Base-by-base conservation (phyloP, 2,888 invertebrate species). In the Odontothrips loti region DNA sequence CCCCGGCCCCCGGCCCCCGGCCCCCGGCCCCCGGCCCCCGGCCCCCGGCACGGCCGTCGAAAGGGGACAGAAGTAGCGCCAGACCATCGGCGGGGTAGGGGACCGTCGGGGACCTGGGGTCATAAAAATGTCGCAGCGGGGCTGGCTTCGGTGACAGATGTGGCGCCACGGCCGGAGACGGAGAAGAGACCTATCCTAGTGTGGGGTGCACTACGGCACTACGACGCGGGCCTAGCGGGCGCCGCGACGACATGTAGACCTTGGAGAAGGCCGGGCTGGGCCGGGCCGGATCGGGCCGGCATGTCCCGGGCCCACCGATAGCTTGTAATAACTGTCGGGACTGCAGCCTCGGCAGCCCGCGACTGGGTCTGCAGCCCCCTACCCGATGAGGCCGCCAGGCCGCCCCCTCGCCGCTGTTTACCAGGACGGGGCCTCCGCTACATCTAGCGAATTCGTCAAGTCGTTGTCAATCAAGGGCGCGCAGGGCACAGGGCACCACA, bases 51-150 rank as follows among this genome's bases (percentile, higher is more conserved):
- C 34, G 34, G 34, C 34, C 34, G 34, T 43, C 34, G 58, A 58
- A 17, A 58, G 58, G 23, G 68, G 68, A 75, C 68, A 75, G 68
- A 75, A 75, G 68, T 75, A 75, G 68, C 68, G 68, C 68, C 27
- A 43, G 34, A 6, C 34, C 34, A 43, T 43, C 34, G 34, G 34
- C 34, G 34, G 34, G 34, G 34, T 43, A 43, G 34, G 34, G 34
- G 34, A 6, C 34, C 34, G 34, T 4, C 34, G 34, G 34, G 34
- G 34, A 43, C 34, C 34, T 43, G 34, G 34, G 68, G 68, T 75
- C n/a, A 75, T 75, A 75, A 75, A 75, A 75, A 75, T 75, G 68
- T 75, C 68, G 68, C 68, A 27, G 68, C 27, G 23, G 68, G 23
- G 68, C 23, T 63, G 23, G 63, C 23, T n/a, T 20, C 23, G 68